These are phyloP conservation scores for Erethizon dorsatum DNA, from an alignment of 2,797 vertebrate species.

Conservation along the genomic window DNA sequence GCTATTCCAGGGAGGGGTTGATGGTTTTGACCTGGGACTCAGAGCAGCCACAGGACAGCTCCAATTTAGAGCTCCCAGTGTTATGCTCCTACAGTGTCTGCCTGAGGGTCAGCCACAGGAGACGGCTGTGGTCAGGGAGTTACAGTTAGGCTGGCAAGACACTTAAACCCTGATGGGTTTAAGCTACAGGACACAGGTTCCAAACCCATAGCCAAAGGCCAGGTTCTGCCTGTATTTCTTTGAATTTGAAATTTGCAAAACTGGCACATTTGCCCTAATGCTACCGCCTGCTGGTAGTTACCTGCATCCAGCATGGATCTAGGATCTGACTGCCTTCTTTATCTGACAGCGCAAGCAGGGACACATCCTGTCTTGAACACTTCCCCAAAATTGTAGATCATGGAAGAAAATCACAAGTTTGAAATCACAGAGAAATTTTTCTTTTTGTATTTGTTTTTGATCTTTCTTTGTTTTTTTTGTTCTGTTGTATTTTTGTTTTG, in stretches of 20 bases:
- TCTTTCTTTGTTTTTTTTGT: background rate
- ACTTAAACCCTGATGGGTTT: background rate
- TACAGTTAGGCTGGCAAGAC: background rate
- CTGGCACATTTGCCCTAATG: background rate
- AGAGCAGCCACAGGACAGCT: background rate
- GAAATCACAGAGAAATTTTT: background rate
- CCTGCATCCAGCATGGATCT: background rate
- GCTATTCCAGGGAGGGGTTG: background rate
- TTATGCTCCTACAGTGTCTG: background rate
- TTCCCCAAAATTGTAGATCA: background rate
- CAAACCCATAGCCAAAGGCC: background rate
- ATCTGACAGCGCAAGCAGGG: background rate
- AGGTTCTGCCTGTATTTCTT: background rate
- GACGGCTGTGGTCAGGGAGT: background rate
- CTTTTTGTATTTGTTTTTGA: background rate
- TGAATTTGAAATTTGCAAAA: background rate
- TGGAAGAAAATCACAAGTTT: background rate
- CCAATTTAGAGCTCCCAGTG: background rate
- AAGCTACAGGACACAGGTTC: background rate
- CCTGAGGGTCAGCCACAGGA: background rate
- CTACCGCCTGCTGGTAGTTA: background rate
- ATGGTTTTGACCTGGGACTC: background rate
- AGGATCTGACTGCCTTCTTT: background rate
- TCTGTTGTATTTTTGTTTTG: background rate
- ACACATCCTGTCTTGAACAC: background rate